Percentiles rank a stretch among this genome's conserved stretches.
Conservation (phyloP, 2,113 vertebrate species). For the Seriola quinqueradiata region DNA sequence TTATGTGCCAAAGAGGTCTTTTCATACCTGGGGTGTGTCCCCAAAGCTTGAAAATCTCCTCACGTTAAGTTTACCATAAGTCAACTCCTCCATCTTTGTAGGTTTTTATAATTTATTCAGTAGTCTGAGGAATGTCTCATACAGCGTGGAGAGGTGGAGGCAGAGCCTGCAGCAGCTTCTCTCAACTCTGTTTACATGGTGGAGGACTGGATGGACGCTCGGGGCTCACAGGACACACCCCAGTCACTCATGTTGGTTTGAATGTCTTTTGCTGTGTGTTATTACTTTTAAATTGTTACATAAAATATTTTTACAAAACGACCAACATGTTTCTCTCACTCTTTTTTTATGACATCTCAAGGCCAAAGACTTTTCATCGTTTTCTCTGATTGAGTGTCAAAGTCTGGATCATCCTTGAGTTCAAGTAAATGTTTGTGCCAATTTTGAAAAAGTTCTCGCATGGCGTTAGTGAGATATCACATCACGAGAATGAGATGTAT, state of each 20-base stretch:
- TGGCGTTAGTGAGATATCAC: too few relatives aligned
- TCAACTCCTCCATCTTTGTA: slow-evolving; percentile 39
- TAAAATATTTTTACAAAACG: slow-evolving; percentile 77
- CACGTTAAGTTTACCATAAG: slow-evolving; percentile 53
- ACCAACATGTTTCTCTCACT: slow-evolving; percentile 9
- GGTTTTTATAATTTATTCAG: slow-evolving; percentile 62
- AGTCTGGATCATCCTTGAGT: too few relatives aligned
- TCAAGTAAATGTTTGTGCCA: too few relatives aligned
- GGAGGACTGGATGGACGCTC: slow-evolving; percentile 41
- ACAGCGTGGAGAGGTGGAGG: slow-evolving; percentile 23
- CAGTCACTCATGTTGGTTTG: slow-evolving; percentile 55
- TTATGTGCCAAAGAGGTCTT: slow-evolving; percentile 85
- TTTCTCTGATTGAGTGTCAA: too few relatives aligned
- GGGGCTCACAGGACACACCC: slow-evolving; percentile 56
- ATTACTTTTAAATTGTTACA: slow-evolving; percentile 72
- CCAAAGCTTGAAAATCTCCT: slow-evolving; percentile 48
- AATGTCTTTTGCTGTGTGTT: slow-evolving; percentile 70
- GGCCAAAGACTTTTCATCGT: too few relatives aligned
- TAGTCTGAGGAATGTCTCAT: slow-evolving; percentile 34
- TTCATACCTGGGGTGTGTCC: slow-evolving; percentile 66
- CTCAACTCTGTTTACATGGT: slow-evolving; percentile 73
- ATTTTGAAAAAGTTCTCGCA: too few relatives aligned
- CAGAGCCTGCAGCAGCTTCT: slow-evolving; percentile 60
- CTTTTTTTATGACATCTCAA: too few relatives aligned
- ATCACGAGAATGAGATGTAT: too few relatives aligned